Conservation (phyloP, 2,797 vertebrate genomes). For the Pagetopsis macropterus region DNA sequence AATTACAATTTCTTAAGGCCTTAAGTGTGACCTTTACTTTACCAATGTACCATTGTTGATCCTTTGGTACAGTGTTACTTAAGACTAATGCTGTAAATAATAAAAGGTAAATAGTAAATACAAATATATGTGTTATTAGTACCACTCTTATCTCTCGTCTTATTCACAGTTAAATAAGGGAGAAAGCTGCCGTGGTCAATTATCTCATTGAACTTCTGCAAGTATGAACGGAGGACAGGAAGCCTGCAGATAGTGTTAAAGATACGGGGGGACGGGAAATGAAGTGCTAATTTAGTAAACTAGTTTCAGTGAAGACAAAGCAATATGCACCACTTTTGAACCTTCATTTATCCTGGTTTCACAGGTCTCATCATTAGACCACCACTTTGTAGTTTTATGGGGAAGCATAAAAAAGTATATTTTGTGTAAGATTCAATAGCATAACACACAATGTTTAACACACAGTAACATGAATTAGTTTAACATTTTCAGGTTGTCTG, state of each 20-base stretch:
- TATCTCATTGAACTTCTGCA: constrained; percentile 51
- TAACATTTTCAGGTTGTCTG: background rate
- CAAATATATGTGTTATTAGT: background rate
- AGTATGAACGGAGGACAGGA: constrained; percentile 42
- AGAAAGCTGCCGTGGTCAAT: constrained; percentile 14
- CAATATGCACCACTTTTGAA: too few species aligned
- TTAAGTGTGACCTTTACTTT: background rate
- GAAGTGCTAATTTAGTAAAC: background rate
- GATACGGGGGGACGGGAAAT: constrained; percentile 12
- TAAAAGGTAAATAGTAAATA: background rate
- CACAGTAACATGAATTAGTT: background rate
- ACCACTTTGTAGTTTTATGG: background rate
- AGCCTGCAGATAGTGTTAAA: constrained; percentile 18
- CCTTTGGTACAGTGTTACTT: background rate
- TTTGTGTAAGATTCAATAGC: background rate
- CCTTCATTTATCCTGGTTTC: too few species aligned
- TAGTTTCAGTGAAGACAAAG: background rate
- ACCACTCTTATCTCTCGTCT: constrained; percentile 13
- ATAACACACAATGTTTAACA: background rate
- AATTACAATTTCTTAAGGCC: background rate
- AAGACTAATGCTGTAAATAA: background rate
- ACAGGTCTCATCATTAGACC: background rate
- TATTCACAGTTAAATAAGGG: constrained; percentile 26
- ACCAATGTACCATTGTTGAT: background rate
- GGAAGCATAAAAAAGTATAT: background rate